Percentiles rank a stretch among this genome's conserved stretches.
Evolutionary conservation across 2,113 vertebrate genomes (phyloP).

Genomic region (Heterochromis multidens): DNA sequence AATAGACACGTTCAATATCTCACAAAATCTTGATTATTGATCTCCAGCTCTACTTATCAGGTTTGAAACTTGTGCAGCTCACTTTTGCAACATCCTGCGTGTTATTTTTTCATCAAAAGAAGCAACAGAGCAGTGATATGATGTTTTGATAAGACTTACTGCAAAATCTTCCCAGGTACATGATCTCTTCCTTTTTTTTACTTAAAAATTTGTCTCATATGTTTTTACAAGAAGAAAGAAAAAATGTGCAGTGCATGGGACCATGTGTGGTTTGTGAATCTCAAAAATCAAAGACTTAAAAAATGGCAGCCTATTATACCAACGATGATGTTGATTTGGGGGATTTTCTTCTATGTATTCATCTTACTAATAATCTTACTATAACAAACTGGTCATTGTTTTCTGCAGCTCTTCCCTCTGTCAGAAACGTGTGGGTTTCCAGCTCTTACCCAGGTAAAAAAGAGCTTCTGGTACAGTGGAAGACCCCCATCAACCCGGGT

Average conservation of each 20-base stretch:
- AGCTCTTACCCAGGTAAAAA: neutral
- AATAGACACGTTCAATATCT: neutral
- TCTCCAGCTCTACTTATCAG: neutral
- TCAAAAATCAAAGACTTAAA: neutral
- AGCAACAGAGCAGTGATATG: neutral
- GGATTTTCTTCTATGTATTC: neutral
- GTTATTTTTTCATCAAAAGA: neutral
- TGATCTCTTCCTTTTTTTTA: neutral
- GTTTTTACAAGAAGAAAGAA: neutral
- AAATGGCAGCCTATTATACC: neutral
- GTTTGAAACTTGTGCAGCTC: accelerated
- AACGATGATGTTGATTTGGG: neutral
- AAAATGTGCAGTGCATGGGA: neutral
- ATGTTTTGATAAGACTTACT: slow-evolving; percentile 1
- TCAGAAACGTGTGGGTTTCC: slow-evolving; percentile 57
- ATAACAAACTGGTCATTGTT: neutral
- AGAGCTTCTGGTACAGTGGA: slow-evolving; percentile 52
- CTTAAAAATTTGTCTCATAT: neutral
- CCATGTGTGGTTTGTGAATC: neutral
- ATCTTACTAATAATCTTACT: neutral
- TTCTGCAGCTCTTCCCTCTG: slow-evolving; percentile 23
- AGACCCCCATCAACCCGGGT: neutral
- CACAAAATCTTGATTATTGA: neutral
- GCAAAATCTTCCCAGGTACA: neutral
- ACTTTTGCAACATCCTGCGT: slow-evolving; percentile 2